Evolutionary conservation across 2,888 invertebrate genomes (phyloP).

Genomic region (Hydropsyche betteni): DNA sequence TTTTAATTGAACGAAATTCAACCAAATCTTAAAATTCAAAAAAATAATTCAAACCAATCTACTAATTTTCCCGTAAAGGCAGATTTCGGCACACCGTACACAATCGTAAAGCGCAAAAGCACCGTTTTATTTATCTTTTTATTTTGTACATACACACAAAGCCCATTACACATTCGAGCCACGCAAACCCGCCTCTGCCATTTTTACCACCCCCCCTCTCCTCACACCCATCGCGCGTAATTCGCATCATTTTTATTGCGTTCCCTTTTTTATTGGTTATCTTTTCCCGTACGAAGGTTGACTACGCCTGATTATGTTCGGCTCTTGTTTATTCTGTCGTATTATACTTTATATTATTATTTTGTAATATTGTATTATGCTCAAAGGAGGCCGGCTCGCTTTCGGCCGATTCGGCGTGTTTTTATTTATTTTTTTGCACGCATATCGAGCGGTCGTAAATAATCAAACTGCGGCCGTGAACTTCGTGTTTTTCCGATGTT

Average conservation of each 20-base stretch:
- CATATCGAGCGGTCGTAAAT: conserved; percentile 4
- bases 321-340: neutral
- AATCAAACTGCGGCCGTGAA: conserved; percentile 9
- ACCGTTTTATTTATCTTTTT: no score
- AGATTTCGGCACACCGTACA: no score
- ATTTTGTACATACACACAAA: no score
- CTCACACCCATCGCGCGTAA: neutral
- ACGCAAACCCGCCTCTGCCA: neutral
- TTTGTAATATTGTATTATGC: no score
- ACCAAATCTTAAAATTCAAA: no score
- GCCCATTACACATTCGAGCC: neutral
- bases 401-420: neutral
- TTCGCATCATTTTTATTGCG: conserved; percentile 14
- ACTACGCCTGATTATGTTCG: neutral
- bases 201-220: neutral
- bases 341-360: neutral
- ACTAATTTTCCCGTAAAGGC: no score
- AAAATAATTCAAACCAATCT: no score
- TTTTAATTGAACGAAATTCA: no score
- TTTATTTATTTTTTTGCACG: neutral
- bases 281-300: neutral
- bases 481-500: no score
- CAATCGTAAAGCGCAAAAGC: no score
- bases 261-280: neutral
- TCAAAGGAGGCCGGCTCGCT: no score